Evolutionary conservation across 2,113 vertebrate species (phyloP), one percentile per base, ranked within the genome.

Genomic region (Lichenostomus cassidix): DNA sequence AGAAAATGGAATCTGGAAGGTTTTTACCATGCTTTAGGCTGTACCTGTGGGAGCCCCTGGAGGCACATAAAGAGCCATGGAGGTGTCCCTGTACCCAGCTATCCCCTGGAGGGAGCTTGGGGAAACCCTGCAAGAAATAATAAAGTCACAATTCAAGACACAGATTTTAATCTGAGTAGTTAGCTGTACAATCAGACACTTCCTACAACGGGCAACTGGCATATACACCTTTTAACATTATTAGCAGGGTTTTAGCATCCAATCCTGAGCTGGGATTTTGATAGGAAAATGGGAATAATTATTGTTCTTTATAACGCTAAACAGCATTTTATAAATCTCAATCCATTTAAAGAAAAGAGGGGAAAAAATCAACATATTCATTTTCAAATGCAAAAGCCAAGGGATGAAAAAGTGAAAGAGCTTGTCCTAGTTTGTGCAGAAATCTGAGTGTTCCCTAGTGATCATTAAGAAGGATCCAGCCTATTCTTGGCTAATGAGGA

Each of bases 401-500:
- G 39, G 42, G 14, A 50, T 33, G 74, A 41, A 85, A 58, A 64
- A 62, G 17, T 88, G 33, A 70, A 77, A 76, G 10, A 89, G 15
- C 33, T 86, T 88, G 89, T 71, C 89, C 95, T 91, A 76, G 31
- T 96, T 95, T 85, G 25, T 62, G n/a, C 19, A 70, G 70, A 87
- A 79, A 85, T 62, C 29, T 62, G 73, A 90, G 53, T 62, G 53
- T 29, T 95, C 70, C 74, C 81, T 44, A 7, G 82, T 77, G 91
- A 80, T 90, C 74, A 83, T 87, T 90, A 83, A 46, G 81, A 83
- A 41, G 78, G 90, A 91, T 90, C 27, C 67, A 90, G 10, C 29
- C 59, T 88, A 52, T 80, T 95, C 75, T 62, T 74, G 59, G 67
- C 42, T 96, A 95, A 97, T 76, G 70, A 94, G 82, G 67, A 39